These are phyloP conservation scores for Xylocampa areola DNA, from an alignment of 2,888 invertebrate species.

Conservation along the genomic window DNA sequence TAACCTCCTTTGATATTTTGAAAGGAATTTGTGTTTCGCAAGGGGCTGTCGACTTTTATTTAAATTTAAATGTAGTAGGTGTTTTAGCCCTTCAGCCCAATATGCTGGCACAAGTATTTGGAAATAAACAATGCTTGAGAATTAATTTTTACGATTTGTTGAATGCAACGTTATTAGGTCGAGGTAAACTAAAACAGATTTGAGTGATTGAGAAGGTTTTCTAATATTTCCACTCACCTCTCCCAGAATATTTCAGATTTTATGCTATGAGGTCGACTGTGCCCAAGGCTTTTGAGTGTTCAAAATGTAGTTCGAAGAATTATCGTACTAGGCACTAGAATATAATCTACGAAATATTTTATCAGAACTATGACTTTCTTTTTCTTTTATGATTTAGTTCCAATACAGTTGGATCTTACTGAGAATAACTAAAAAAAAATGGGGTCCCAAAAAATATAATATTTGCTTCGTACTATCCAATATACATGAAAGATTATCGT, in stretches of 20 bases:
- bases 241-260: slow-evolving; percentile 2
- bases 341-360: no score
- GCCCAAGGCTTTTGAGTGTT: no score
- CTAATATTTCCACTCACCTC: slow-evolving; percentile 10
- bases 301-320: no score
- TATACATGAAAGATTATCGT: not conserved
- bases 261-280: no score
- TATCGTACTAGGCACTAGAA: no score
- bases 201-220: slow-evolving; percentile 33
- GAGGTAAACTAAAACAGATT: slow-evolving; percentile 49
- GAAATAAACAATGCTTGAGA: slow-evolving; percentile 47
- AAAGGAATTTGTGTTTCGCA: slow-evolving; percentile 23
- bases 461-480: not conserved
- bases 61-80: slow-evolving; percentile 13
- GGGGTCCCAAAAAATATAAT: not conserved
- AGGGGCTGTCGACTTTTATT: slow-evolving; percentile 13
- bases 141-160: slow-evolving; percentile 53
- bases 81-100: slow-evolving; percentile 30
- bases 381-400: no score
- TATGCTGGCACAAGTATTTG: slow-evolving; percentile 45
- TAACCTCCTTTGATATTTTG: slow-evolving; percentile 27
- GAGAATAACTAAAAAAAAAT: no score
- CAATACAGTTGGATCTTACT: no score
- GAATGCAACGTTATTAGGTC: slow-evolving; percentile 49
- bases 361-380: no score